Evolutionary conservation across 2,888 invertebrate genomes (phyloP).

Genomic region (Drosophila testacea): DNA sequence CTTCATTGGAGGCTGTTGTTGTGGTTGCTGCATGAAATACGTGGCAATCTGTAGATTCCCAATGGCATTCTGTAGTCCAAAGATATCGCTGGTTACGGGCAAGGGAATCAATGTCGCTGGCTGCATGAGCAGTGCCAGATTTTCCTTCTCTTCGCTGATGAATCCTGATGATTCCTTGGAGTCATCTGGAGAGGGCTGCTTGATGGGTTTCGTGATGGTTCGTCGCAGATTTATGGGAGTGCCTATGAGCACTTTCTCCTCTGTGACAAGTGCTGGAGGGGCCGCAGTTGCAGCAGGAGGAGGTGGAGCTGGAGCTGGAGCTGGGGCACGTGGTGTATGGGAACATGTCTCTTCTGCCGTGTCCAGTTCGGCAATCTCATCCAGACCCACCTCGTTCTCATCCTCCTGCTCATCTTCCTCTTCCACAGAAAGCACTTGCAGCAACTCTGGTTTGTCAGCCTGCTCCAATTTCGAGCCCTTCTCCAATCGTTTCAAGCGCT

Average conservation of each 20-base stretch:
- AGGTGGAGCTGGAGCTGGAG: conserved; percentile 12
- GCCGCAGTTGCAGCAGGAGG: conserved; percentile 2
- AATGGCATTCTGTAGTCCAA: conserved; percentile 83
- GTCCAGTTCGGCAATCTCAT: neutral
- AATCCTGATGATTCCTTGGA: conserved; percentile 1
- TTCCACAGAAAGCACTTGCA: conserved; percentile 67
- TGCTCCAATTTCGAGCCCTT: conserved; percentile 20
- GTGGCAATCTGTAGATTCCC: conserved; percentile 85
- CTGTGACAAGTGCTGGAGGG: conserved; percentile 42
- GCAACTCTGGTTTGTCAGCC: conserved; percentile 44
- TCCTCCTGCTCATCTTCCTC: conserved; percentile 57
- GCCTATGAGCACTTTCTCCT: conserved; percentile 84
- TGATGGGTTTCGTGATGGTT: conserved; percentile 80
- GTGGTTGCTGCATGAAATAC: conserved; percentile 83
- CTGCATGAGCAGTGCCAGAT: conserved; percentile 82
- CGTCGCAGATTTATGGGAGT: conserved; percentile 84
- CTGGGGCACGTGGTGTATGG: conserved; percentile 59
- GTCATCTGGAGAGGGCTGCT: conserved; percentile 34
- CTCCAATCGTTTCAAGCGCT: conserved; percentile 75
- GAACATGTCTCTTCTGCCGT: conserved; percentile 28
- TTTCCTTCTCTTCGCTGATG: conserved; percentile 63
- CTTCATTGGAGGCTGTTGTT: conserved; percentile 79
- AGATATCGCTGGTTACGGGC: conserved; percentile 84
- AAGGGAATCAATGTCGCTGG: conserved; percentile 84
- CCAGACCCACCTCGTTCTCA: neutral